Evolutionary conservation across 2,113 vertebrate genomes (phyloP).

Genomic region (Notothenia rossii): DNA sequence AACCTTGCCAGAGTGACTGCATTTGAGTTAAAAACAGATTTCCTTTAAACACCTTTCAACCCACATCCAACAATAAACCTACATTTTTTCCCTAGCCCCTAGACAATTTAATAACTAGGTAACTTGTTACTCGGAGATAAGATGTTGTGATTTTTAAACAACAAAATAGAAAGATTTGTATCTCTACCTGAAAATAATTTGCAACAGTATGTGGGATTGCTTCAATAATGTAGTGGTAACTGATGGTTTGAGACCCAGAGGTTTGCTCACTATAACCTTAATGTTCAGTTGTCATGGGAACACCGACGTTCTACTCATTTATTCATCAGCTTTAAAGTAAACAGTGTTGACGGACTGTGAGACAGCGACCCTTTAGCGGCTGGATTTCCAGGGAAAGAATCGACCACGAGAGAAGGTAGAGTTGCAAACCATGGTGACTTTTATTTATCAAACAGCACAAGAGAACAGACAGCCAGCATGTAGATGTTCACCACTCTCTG

Average conservation of each 20-base stretch:
- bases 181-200: not conserved
- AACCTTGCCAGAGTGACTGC: not conserved
- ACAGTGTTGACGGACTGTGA: constrained; percentile 3
- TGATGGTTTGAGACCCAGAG: not conserved
- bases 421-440: no score
- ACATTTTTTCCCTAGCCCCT: not conserved
- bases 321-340: constrained; percentile 24
- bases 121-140: not conserved
- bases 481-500: no score
- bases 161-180: not conserved
- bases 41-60: not conserved
- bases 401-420: no score
- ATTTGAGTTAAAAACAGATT: not conserved
- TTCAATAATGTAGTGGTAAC: not conserved
- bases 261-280: not conserved
- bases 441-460: no score
- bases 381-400: no score
- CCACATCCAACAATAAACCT: not conserved
- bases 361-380: no score
- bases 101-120: not conserved
- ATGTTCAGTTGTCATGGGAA: not conserved
- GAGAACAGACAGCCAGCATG: not conserved
- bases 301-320: not conserved
- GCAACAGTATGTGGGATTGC: not conserved
- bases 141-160: not conserved